Evolutionary conservation across 1,140 invertebrate species (phyloP).

Genomic region (Drosophila sproati): DNA sequence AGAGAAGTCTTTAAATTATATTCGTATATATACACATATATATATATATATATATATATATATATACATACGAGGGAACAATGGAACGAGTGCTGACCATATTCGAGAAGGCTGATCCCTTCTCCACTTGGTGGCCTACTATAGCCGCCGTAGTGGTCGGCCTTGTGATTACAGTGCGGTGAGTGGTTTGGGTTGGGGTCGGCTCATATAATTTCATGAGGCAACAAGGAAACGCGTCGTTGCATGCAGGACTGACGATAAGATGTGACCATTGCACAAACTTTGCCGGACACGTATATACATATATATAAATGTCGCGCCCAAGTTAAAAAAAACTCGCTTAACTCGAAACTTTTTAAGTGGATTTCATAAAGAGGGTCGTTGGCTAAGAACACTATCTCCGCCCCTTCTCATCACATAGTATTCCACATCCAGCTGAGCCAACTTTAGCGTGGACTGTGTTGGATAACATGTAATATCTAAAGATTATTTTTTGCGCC

Average conservation of each 20-base stretch:
- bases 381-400: background rate
- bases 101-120: conserved; percentile 83
- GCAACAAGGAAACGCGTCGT: conserved; percentile 48
- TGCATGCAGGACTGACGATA: conserved; percentile 36
- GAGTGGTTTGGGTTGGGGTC: conserved; percentile 46
- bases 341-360: conserved; percentile 74
- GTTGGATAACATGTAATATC: conserved; percentile 76
- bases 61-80: background rate
- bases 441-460: conserved; percentile 6
- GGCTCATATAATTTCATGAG: conserved; percentile 57
- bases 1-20: conserved; percentile 28
- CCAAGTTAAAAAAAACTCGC: conserved; percentile 36
- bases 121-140: conserved; percentile 83
- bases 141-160: conserved; percentile 77
- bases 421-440: background rate
- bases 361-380: conserved; percentile 67
- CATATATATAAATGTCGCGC: conserved; percentile 65
- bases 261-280: conserved; percentile 45
- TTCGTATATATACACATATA: background rate
- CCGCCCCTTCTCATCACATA: background rate
- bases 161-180: conserved; percentile 80
- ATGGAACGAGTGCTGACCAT: conserved; percentile 75
- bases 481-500: conserved; percentile 64
- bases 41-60: background rate
- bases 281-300: conserved; percentile 58